phyloP scores from a whole-genome alignment of 2,797 vertebrate genomes.

The Aldrovandia affinis region DNA sequence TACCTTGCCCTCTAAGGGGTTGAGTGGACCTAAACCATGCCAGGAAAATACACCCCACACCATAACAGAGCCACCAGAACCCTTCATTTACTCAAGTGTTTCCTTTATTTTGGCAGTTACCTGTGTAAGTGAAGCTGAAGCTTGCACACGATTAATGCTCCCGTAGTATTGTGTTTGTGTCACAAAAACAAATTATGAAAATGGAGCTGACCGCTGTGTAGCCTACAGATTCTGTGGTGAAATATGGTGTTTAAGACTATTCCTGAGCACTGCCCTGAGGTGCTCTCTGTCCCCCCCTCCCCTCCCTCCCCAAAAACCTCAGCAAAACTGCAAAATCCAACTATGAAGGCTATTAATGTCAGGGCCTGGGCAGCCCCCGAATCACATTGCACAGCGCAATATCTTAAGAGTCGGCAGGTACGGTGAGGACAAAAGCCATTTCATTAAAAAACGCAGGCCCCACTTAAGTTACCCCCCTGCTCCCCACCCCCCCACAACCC shows the following conservation, averaged over 20 bases:
- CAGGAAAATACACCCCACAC: too few relatives aligned
- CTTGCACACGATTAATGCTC: too few relatives aligned
- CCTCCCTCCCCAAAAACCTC: not conserved
- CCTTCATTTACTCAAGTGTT: too few relatives aligned
- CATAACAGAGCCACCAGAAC: too few relatives aligned
- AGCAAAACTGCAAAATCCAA: not conserved
- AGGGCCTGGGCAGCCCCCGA: not conserved
- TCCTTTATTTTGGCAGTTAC: too few relatives aligned
- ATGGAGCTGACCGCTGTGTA: not conserved
- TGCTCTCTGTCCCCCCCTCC: not conserved
- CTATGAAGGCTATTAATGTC: not conserved
- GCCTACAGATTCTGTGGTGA: not conserved
- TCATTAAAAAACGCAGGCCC: not conserved
- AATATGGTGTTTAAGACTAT: not conserved
- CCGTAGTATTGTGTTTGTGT: too few relatives aligned
- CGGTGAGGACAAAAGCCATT: conserved; percentile 1
- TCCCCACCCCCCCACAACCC: not conserved
- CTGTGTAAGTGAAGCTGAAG: too few relatives aligned
- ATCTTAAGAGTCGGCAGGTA: conserved; percentile 8
- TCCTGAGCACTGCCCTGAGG: not conserved
- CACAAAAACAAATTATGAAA: too few relatives aligned
- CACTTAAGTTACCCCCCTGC: not conserved
- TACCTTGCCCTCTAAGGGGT: too few relatives aligned
- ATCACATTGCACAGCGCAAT: not conserved
- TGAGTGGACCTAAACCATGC: too few relatives aligned